phyloP scores from a whole-genome alignment of 2,113 vertebrate genomes.

The Mesembrinibis cayennensis region DNA sequence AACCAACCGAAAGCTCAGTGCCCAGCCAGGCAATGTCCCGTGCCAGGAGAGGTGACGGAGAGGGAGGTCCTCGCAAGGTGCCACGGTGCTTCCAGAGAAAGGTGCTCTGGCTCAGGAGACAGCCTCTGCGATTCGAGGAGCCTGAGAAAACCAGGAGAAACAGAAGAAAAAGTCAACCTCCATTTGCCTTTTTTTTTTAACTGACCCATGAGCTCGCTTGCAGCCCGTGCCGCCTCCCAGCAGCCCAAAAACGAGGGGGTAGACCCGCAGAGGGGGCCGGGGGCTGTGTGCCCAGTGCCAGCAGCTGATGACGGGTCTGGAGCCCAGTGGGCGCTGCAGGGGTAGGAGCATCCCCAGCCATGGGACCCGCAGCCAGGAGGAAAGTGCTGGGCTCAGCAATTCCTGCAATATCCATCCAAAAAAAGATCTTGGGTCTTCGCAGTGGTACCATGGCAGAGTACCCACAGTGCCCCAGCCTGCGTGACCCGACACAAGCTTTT shows the following conservation, averaged over 20 bases:
- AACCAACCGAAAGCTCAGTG: neutral
- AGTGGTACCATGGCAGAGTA: accelerated
- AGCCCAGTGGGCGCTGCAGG: neutral
- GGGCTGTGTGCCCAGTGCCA: neutral
- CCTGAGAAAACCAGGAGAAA: neutral
- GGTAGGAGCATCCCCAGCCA: neutral
- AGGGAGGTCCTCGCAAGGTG: neutral
- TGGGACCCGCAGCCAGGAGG: neutral
- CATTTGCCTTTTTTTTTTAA: neutral
- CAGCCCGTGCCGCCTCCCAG: neutral
- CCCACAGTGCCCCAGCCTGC: neutral
- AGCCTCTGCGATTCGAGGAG: neutral
- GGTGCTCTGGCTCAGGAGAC: neutral
- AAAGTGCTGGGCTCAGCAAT: neutral
- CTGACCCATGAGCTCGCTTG: accelerated
- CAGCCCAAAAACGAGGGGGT: neutral
- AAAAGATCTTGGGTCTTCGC: neutral
- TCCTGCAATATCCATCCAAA: neutral
- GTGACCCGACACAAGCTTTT: neutral
- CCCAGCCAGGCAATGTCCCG: neutral
- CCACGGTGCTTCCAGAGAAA: neutral
- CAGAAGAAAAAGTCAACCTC: neutral
- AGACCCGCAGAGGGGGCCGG: accelerated
- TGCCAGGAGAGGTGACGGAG: neutral
- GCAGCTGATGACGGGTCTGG: neutral